Base-by-base conservation (phyloP, 2,113 vertebrate species). In the Chlorodrepanis virens region DNA sequence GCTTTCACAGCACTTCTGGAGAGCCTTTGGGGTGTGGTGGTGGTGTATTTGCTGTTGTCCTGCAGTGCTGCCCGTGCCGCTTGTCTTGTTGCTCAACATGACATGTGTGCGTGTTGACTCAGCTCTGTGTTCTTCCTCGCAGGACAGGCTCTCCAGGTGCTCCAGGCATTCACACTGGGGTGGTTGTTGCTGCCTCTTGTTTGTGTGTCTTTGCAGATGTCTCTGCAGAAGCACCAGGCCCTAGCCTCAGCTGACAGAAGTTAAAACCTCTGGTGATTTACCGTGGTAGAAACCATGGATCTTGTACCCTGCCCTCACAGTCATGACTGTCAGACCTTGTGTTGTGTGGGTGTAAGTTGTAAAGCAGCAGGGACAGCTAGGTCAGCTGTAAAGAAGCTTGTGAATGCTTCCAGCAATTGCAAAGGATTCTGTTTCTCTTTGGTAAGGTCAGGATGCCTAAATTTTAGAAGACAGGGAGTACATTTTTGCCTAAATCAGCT, bases 51-150 rank as follows among this genome's bases (percentile, higher is more conserved):
- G 2, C 35, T 57, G 1, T 29, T 63, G 69, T 50, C 71, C 78
- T 60, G 11, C 50, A 52, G 60, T 1, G 2, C 42, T 57, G 53
- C 63, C 39, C 1, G 0, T 39, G 45, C 44, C 77, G 49, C 45
- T 69, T 31, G 40, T 60, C 74, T 33, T 23, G 68, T 31, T 70
- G 72, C 61, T 74, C 47, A 23, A 1, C 31, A 1, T 10, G 1
- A 18, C 0, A 1, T 16, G 22, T 45, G 81, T 11, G 7, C 0
- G 6, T 0, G 0, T 59, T 78, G 69, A 42, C 77, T 77, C 59
- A 25, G 45, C 71, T 35, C 23, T 0, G 0, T n/a, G 67, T 28
- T 76, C 70, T n/a, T 31, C 5, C 60, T 68, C 0, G 0, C n/a
- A 31, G 94, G 39, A 90, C 70, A 14, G 24, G 79, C 47, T 65